Evolutionary conservation across 2,888 invertebrate genomes (phyloP), one percentile per base, ranked within the genome.

Genomic region (Clitarchus hookeri): DNA sequence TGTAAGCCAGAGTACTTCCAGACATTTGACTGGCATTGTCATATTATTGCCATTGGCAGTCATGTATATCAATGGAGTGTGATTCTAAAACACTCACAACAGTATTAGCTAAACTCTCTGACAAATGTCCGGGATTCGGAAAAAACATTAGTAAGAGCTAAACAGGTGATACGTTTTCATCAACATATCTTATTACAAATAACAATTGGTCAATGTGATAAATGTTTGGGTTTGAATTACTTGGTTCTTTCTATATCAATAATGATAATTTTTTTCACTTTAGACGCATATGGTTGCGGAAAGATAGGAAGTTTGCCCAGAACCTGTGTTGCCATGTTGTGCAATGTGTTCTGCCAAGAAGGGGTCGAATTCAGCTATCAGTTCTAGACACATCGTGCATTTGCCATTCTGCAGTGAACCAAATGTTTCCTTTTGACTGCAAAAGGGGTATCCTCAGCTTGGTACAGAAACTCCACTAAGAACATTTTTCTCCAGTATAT

Each of bases 121-220:
- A 44, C 44, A 23, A 44, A 25, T 48, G 53, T 84, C 84, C 16
- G 23, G 48, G n/a, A 44, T 44, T 84, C 9, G 44, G 23, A 48
- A 48, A 84, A 44, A 84, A 19, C 23, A 84, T 6, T 25, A 84
- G 0, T 12, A 48, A 44, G 23, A 12, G 44, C 11, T 84, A n/a
- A 84, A 84, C 44, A 44, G 44, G 48, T 23, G 6, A 36, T 26
- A n/a, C 84, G 44, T 84, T 84, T 84, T 84, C 44, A 44, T 84
- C 25, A 16, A 48, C 12, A 84, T 48, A 48, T 44, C 48, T 48
- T 84, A 84, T 44, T 84, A 44, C 44, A 19, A 84, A 44, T 44
- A 6, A 44, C 44, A 84, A 44, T 44, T 84, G 84, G 23, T 48
- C 44, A 44, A 84, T 84, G 53, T 84, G 84, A 44, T 12, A 44